A percentile compares a stretch with the other conserved stretches of the same genome.
phyloP scores from a whole-genome alignment of 2,797 vertebrate genomes.

The Vultur gryphus region DNA sequence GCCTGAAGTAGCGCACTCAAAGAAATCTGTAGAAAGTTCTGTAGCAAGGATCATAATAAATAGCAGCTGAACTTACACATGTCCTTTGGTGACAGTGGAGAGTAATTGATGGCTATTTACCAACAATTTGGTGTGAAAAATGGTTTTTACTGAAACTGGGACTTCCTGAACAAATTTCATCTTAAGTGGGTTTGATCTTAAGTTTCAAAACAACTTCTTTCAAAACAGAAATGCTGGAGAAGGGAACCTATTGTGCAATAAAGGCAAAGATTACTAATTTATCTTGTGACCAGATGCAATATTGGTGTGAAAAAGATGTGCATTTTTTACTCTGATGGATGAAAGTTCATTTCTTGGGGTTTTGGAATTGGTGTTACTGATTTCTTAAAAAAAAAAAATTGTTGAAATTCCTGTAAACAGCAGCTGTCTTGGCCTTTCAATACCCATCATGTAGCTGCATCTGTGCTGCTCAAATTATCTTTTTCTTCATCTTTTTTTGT shows the following conservation, averaged over 20 bases:
- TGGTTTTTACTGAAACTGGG: neutral
- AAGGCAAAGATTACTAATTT: neutral
- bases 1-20: neutral
- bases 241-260: neutral
- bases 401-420: neutral
- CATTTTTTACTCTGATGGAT: neutral
- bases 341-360: neutral
- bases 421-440: neutral
- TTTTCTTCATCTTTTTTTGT: neutral
- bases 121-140: neutral
- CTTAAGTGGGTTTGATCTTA: neutral
- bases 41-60: neutral
- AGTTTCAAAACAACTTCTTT: neutral
- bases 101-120: neutral
- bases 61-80: neutral
- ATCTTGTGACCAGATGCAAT: neutral
- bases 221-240: neutral
- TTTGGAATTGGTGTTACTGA: neutral
- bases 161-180: neutral
- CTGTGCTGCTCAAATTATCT: neutral
- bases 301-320: neutral
- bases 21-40: neutral
- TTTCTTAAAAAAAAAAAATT: neutral
- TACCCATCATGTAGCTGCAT: neutral
- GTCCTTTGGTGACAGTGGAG: neutral